Evolutionary conservation across 2,888 invertebrate genomes (phyloP).

Genomic region (Lycophotia porphyrea): DNA sequence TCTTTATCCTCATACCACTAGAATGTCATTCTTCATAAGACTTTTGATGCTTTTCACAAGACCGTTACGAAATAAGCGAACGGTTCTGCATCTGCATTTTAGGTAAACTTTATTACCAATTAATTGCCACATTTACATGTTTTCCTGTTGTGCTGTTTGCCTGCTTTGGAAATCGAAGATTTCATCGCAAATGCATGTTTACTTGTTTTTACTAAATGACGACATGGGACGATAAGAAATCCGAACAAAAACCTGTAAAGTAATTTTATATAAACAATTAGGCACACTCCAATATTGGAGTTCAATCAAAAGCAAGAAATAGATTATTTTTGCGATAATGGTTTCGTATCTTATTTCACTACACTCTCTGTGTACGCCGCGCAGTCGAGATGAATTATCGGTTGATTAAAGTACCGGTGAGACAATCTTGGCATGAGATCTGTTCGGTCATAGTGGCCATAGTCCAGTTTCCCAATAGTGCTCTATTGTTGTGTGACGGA

Average conservation of each 20-base stretch:
- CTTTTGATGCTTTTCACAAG: constrained; percentile 15
- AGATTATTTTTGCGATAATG: constrained; percentile 73
- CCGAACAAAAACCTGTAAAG: constrained; percentile 15
- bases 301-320: constrained; percentile 69
- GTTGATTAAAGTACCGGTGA: constrained; percentile 72
- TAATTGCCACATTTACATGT: constrained; percentile 2
- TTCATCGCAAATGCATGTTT: background rate
- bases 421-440: constrained; percentile 74
- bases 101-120: constrained; percentile 17
- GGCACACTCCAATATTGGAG: constrained; percentile 59
- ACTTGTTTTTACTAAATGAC: constrained; percentile 6
- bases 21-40: constrained; percentile 34
- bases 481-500: constrained; percentile 79
- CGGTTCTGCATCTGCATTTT: constrained; percentile 12
- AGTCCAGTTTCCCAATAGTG: constrained; percentile 74
- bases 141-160: too few species aligned
- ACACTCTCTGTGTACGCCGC: constrained; percentile 52
- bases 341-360: constrained; percentile 74
- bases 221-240: background rate
- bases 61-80: constrained; percentile 26
- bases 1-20: constrained; percentile 32
- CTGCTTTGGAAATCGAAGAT: background rate
- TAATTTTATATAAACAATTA: constrained; percentile 24
- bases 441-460: constrained; percentile 59
- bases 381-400: constrained; percentile 64